Evolutionary conservation across 35 echinoderm and acorn worm genomes (phyloP).

Genomic region (Ophioderma brevispina): DNA sequence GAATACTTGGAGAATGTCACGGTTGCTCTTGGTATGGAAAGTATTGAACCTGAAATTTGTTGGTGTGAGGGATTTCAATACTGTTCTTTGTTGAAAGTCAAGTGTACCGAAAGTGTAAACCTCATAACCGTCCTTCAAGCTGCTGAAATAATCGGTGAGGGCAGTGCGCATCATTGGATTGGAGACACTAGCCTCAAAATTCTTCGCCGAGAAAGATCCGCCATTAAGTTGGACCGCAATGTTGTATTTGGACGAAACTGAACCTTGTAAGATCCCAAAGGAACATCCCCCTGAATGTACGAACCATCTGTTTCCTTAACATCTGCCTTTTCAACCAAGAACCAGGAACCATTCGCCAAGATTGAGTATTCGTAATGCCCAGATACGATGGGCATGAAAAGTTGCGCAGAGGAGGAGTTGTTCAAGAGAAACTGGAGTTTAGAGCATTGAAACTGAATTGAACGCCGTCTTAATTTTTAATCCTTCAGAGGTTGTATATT

Average conservation of each 20-base stretch:
- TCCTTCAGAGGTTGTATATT: background rate
- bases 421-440: conserved; percentile 1
- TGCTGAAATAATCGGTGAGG: background rate
- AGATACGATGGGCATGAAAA: background rate
- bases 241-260: background rate
- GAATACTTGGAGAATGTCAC: conserved; percentile 20
- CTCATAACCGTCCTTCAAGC: conserved; percentile 13
- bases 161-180: background rate
- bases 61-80: background rate
- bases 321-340: background rate
- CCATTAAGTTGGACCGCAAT: background rate
- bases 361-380: background rate
- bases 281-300: conserved; percentile 15
- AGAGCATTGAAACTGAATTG: background rate
- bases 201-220: background rate
- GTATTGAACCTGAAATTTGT: background rate
- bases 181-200: background rate
- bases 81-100: background rate
- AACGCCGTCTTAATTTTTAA: background rate
- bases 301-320: background rate
- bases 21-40: conserved; percentile 2
- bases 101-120: conserved; percentile 14
- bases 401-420: background rate
- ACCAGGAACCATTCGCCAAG: background rate
- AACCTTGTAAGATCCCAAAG: background rate